Percentiles rank a stretch among this genome's conserved stretches.
These are phyloP conservation scores for Penelope pileata DNA, from an alignment of 2,113 vertebrate species.

Conservation along the genomic window DNA sequence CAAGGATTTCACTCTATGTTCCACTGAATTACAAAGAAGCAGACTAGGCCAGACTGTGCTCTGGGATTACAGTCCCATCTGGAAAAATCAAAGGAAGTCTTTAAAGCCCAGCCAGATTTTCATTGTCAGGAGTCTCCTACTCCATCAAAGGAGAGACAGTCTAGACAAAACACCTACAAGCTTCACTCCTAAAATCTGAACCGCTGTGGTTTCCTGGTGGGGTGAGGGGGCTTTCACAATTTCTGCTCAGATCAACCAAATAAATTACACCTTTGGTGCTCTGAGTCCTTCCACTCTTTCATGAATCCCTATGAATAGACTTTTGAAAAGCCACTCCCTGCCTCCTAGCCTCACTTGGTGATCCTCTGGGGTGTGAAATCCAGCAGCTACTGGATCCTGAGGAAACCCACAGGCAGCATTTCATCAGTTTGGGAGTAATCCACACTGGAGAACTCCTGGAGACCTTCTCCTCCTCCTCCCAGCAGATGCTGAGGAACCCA, in stretches of 20 bases:
- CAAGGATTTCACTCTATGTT: neutral
- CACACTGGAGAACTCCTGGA: neutral
- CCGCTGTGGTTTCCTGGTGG: neutral
- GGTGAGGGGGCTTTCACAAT: neutral
- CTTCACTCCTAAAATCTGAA: neutral
- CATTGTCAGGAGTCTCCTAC: conserved; percentile 35
- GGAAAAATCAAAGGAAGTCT: conserved; percentile 53
- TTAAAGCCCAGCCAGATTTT: conserved; percentile 52
- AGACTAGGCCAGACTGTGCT: neutral
- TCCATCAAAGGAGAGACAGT: conserved; percentile 60
- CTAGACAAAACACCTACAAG: conserved; percentile 67
- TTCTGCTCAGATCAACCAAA: conserved; percentile 25
- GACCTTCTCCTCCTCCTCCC: neutral
- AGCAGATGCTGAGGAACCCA: neutral
- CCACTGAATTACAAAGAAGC: conserved; percentile 13
- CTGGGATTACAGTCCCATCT: neutral
- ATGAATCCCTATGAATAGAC: neutral
- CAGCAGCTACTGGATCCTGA: neutral
- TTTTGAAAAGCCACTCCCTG: neutral
- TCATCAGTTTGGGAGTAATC: neutral
- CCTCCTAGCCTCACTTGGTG: neutral
- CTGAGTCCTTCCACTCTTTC: neutral
- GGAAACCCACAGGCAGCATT: neutral
- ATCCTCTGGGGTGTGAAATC: neutral
- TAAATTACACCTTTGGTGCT: neutral